Percentiles rank a stretch among this genome's conserved stretches.
Conservation (phyloP, 2,888 invertebrate species). For the Diplazon laetatorius region DNA sequence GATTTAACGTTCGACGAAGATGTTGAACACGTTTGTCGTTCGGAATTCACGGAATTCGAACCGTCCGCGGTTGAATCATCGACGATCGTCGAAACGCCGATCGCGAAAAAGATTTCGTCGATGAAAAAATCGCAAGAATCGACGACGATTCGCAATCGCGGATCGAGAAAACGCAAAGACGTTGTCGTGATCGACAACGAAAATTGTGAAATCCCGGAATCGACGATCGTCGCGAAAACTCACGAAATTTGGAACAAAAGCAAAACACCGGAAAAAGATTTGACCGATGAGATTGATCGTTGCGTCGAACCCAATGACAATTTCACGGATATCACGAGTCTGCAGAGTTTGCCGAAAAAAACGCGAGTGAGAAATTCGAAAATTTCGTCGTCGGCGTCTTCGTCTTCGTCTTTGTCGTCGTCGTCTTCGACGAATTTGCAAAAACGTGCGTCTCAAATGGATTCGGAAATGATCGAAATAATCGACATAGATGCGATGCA, state of each 20-base stretch:
- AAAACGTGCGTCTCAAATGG: conserved; percentile 52
- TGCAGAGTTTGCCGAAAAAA: conserved; percentile 67
- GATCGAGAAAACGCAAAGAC: conserved; percentile 70
- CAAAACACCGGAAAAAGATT: conserved; percentile 67
- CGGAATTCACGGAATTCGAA: conserved; percentile 69
- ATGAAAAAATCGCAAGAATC: conserved; percentile 47
- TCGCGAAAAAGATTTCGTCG: conserved; percentile 51
- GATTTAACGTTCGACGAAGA: conserved; percentile 77
- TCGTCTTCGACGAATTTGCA: neutral
- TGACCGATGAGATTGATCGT: conserved; percentile 67
- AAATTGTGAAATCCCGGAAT: conserved; percentile 67
- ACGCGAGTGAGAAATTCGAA: conserved; percentile 64
- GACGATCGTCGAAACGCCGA: neutral
- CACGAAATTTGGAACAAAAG: conserved; percentile 66
- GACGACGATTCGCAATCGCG: conserved; percentile 44
- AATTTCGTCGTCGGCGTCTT: conserved; percentile 33
- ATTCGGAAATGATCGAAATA: conserved; percentile 72
- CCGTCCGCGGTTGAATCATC: neutral
- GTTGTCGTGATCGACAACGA: conserved; percentile 73
- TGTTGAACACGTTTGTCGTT: conserved; percentile 76
- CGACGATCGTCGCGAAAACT: conserved; percentile 71
- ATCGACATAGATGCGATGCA: conserved; percentile 78
- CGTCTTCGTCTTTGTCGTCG: neutral
- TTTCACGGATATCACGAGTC: conserved; percentile 29
- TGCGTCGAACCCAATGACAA: conserved; percentile 62